These are phyloP conservation scores for Muscicapa striata DNA, from an alignment of 2,797 vertebrate species.

Conservation along the genomic window DNA sequence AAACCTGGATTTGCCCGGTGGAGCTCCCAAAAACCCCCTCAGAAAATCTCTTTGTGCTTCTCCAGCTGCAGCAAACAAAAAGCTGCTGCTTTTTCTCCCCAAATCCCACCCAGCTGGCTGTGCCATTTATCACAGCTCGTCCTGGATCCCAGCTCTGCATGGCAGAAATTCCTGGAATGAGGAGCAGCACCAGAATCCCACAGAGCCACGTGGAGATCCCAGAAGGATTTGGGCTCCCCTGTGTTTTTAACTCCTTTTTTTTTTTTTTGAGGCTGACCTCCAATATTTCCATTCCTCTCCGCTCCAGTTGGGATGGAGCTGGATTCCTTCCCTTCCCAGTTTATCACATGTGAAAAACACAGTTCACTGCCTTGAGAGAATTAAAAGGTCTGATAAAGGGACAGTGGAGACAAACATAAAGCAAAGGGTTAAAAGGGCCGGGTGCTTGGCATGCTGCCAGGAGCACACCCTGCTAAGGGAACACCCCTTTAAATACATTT, in stretches of 20 bases:
- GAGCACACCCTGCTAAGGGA: no score
- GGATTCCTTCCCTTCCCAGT: background rate
- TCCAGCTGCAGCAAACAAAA: background rate
- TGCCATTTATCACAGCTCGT: background rate
- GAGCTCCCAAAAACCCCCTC: background rate
- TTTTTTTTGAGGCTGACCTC: background rate
- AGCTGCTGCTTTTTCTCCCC: background rate
- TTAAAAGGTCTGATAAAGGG: no score
- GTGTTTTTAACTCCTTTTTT: background rate
- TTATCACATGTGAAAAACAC: background rate
- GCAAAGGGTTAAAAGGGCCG: no score
- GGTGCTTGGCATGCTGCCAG: no score
- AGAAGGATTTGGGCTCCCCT: background rate
- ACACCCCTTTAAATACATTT: no score
- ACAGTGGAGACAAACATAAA: no score
- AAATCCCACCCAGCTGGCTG: rapidly evolving
- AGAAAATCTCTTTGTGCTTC: background rate
- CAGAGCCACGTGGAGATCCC: background rate
- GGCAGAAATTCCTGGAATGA: background rate
- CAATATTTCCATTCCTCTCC: background rate
- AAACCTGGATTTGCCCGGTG: background rate
- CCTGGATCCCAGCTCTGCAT: rapidly evolving
- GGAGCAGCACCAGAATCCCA: background rate
- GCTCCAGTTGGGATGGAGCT: background rate
- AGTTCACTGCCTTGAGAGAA: no score